phyloP scores from a whole-genome alignment of 2,888 invertebrate species.

The Thecophora atra region DNA sequence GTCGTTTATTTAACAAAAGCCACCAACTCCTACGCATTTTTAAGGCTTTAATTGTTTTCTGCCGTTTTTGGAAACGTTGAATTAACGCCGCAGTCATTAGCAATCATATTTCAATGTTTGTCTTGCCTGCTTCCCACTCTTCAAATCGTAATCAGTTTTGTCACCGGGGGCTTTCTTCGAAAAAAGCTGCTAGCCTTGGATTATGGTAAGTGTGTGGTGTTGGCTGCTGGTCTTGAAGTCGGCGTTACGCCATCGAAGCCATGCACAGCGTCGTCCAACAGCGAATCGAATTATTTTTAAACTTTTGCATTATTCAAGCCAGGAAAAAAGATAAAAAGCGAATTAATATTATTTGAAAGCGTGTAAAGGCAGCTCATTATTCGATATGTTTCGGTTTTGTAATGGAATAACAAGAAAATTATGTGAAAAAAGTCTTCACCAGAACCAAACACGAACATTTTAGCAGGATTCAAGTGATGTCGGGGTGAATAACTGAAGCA shows the following conservation, averaged over 20 bases:
- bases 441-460: not conserved
- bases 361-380: too few relatives aligned
- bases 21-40: too few relatives aligned
- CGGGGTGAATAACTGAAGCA: too few relatives aligned
- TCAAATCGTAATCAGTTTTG: constrained; percentile 15
- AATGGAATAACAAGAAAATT: not conserved
- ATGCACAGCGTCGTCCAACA: not conserved
- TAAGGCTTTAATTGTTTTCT: too few relatives aligned
- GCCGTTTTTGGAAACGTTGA: too few relatives aligned
- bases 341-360: too few relatives aligned
- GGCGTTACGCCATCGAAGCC: constrained; percentile 1
- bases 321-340: too few relatives aligned
- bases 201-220: not conserved
- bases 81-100: too few relatives aligned
- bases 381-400: too few relatives aligned
- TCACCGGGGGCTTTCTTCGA: constrained; percentile 22
- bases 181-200: constrained; percentile 29
- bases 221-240: constrained; percentile 1
- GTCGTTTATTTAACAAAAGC: too few relatives aligned
- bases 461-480: too few relatives aligned
- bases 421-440: not conserved
- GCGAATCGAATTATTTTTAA: not conserved
- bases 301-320: too few relatives aligned
- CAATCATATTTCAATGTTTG: not conserved
- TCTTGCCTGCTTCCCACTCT: not conserved